These are phyloP conservation scores for Sinhomidia bicolor DNA, from an alignment of 2,888 invertebrate genomes.

Conservation along the genomic window DNA sequence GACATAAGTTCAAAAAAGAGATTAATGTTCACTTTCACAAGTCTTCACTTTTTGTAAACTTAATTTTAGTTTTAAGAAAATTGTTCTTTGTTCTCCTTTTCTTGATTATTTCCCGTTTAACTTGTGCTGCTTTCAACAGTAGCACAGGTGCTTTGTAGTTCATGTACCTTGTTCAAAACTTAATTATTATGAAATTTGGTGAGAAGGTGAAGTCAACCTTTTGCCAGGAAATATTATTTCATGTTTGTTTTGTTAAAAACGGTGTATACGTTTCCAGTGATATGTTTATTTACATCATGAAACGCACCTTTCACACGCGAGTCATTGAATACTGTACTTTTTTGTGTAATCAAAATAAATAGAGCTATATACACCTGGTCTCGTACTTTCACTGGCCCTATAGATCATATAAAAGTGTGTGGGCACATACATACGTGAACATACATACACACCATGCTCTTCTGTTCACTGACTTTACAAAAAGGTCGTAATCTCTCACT, in stretches of 20 bases:
- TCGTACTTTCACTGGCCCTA: neutral
- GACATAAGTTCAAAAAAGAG: too few species aligned
- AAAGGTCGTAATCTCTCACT: too few species aligned
- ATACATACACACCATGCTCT: too few species aligned
- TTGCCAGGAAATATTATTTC: neutral
- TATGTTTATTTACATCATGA: constrained; percentile 4
- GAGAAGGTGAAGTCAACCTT: neutral
- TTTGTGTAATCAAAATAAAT: constrained; percentile 1
- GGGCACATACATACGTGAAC: too few species aligned
- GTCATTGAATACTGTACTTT: neutral
- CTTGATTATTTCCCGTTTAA: neutral
- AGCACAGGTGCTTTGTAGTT: neutral
- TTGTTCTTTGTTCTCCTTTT: neutral
- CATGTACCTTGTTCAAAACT: neutral
- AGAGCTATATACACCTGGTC: neutral
- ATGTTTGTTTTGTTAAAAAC: neutral
- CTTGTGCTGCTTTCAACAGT: neutral
- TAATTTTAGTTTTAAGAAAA: too few species aligned
- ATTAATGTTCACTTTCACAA: too few species aligned
- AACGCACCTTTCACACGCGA: constrained; percentile 15
- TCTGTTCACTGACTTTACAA: too few species aligned
- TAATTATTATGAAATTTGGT: neutral
- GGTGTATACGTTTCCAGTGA: neutral
- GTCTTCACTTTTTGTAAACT: too few species aligned
- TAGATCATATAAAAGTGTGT: neutral